Evolutionary conservation across 2,113 vertebrate genomes (phyloP).

Genomic region (Cepphus grylle): DNA sequence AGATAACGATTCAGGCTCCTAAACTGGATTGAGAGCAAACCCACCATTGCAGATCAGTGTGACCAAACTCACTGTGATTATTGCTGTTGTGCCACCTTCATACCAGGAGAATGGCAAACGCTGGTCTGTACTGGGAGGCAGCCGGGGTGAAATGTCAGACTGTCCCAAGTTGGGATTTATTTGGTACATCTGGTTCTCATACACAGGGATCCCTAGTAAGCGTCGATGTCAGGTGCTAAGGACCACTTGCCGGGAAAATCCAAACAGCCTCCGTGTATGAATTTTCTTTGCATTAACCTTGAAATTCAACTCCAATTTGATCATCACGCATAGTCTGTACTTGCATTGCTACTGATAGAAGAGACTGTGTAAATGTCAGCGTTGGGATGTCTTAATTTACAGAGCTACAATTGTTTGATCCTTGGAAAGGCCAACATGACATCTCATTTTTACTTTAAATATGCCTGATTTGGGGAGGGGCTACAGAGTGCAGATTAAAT

Average conservation of each 20-base stretch:
- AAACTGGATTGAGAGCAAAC: neutral
- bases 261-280: neutral
- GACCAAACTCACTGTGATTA: neutral
- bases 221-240: neutral
- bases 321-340: neutral
- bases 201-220: neutral
- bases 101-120: neutral
- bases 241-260: neutral
- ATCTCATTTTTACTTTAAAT: neutral
- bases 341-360: neutral
- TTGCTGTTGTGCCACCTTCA: rapidly evolving
- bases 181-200: neutral
- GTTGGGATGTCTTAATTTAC: neutral
- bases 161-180: rapidly evolving
- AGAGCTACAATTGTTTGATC: neutral
- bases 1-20: neutral
- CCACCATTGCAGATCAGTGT: no score
- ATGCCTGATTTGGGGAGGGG: neutral
- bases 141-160: neutral
- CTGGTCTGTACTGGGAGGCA: neutral
- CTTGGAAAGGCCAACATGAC: neutral
- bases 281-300: neutral
- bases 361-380: neutral
- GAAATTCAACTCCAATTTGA: neutral
- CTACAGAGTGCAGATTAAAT: neutral